Evolutionary conservation across 2,113 vertebrate genomes (phyloP).

Genomic region (Anser brachyrhynchus): DNA sequence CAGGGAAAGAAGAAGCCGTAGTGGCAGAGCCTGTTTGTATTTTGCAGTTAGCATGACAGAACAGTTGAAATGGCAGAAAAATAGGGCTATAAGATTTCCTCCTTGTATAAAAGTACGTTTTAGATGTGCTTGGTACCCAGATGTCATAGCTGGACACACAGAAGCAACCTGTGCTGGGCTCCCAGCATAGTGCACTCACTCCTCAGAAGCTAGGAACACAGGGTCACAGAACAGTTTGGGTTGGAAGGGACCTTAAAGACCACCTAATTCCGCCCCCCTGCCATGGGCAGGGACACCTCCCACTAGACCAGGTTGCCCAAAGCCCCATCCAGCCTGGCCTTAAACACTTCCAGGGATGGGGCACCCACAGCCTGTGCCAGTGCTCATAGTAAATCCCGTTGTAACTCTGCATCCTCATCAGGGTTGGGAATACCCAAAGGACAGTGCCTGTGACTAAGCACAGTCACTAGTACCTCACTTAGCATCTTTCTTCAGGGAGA

Average conservation of each 20-base stretch:
- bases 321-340: no score
- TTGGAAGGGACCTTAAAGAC: no score
- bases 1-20: background rate
- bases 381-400: background rate
- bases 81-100: background rate
- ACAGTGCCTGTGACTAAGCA: background rate
- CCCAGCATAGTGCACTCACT: accelerated
- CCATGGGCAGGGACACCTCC: no score
- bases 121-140: background rate
- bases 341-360: no score
- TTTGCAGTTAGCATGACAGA: background rate
- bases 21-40: background rate
- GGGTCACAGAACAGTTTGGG: no score
- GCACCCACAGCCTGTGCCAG: no score
- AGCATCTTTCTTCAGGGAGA: background rate
- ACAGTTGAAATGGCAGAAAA: background rate
- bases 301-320: no score
- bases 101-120: background rate
- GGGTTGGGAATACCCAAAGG: background rate
- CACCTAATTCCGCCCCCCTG: no score
- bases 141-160: background rate
- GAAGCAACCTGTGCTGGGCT: background rate
- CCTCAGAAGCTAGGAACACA: background rate
- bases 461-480: no score
- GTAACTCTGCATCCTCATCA: background rate